Base-by-base conservation (phyloP, 2,113 vertebrate genomes). In the Eptesicus fuscus region DNA sequence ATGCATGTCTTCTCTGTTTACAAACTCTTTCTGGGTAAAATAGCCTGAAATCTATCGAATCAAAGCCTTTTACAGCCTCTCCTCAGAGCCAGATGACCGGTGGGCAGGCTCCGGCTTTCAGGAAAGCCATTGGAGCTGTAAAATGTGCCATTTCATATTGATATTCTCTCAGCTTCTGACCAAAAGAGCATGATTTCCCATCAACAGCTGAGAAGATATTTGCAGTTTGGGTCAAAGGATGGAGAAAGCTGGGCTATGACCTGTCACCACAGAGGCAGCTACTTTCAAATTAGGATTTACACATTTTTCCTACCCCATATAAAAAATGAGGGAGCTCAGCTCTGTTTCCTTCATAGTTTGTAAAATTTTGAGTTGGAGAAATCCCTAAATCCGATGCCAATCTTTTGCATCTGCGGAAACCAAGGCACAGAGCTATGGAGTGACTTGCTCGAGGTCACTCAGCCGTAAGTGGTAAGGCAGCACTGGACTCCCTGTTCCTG, bases 11-110 rank as follows among this genome's bases (percentile, higher is more conserved):
- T 74, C 63, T 12, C n/a, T 80, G 61, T 35, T 90, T 83, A 86
- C 16, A 90, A 85, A 92, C 87, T 88, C 25, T 67, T 91, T 95
- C 87, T 35, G 82, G 83, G 70, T 1, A 74, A 93, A 7, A 44
- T 23, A 82, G 51, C 83, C 73, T 95, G 56, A 91, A 79, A 79
- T 71, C 59, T 5, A 59, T 51, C 2, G 5, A n/a, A 65, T 4
- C n/a, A 35, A 86, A 92, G 28, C 0, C 73, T 87, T 90, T 94
- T 51, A 35, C 1, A n/a, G 30, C 30, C 63, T 82, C 22, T 79
- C 88, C 74, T 85, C 78, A 63, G 88, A 91, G 59, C 23, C 65
- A 51, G 71, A 63, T 76, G 65, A 77, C 69, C 88, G 69, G 35
- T 4, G 2, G 85, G 44, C 78, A 47, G 40, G 37, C 5, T 42